Percentiles rank a stretch among this genome's conserved stretches.
Conservation (phyloP, 2,113 vertebrate genomes). For the Grammomys dolichurus region DNA sequence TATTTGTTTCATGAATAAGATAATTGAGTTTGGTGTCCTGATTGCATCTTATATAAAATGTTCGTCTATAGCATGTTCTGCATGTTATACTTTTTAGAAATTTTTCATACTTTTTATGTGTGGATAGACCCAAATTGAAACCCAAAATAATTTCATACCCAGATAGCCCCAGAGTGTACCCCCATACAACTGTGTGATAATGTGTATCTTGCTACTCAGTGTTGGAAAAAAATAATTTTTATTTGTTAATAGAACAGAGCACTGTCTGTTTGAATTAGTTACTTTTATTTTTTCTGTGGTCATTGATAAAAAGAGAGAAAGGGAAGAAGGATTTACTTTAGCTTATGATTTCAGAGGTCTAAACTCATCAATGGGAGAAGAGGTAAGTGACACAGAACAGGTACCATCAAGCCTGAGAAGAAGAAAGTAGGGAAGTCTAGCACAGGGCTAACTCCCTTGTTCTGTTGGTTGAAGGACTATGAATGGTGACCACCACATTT, state of each 20-base stretch:
- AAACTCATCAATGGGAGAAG: neutral
- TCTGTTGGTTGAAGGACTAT: neutral
- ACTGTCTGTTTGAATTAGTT: neutral
- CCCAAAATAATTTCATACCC: neutral
- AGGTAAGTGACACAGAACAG: neutral
- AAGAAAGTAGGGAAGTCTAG: neutral
- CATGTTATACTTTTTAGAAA: neutral
- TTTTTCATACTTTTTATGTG: conserved; percentile 6
- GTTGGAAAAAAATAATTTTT: neutral
- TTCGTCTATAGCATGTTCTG: neutral
- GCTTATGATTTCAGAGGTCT: neutral
- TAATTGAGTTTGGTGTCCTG: neutral
- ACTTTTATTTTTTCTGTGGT: neutral
- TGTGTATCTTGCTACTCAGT: neutral
- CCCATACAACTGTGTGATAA: neutral
- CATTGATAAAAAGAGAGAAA: neutral
- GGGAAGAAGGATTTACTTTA: neutral
- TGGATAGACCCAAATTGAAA: neutral
- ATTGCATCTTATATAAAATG: neutral
- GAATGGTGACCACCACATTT: neutral
- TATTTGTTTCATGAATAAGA: neutral
- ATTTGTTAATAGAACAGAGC: neutral
- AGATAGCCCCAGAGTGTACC: neutral
- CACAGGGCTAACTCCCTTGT: neutral
- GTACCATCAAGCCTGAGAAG: neutral